phyloP scores from a whole-genome alignment of 2,888 invertebrate species.

The Nephrotoma guestfalica region DNA sequence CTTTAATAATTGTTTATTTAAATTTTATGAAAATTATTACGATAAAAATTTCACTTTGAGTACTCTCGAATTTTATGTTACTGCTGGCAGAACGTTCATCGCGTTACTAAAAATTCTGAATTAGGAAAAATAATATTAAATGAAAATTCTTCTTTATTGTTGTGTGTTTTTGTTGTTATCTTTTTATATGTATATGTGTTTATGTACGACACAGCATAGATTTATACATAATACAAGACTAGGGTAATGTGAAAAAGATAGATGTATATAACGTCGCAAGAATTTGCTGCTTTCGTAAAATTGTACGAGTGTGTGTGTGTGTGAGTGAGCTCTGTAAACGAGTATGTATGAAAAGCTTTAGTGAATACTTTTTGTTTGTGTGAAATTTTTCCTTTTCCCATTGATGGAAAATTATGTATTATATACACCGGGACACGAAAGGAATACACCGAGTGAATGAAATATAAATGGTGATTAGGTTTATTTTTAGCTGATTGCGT shows the following conservation, averaged over 20 bases:
- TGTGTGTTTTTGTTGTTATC: background rate
- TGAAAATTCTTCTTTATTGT: background rate
- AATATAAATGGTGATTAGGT: background rate
- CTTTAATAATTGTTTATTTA: background rate
- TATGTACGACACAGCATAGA: background rate
- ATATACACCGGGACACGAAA: no score
- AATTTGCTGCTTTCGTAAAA: background rate
- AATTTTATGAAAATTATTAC: background rate
- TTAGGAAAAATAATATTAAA: background rate
- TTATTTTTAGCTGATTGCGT: background rate
- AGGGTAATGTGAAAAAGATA: background rate
- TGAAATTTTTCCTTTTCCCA: background rate
- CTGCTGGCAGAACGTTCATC: background rate
- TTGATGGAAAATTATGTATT: background rate
- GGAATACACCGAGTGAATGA: background rate
- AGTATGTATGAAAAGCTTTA: background rate
- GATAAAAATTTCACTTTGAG: background rate
- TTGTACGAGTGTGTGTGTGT: background rate
- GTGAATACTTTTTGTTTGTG: background rate
- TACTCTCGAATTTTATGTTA: background rate
- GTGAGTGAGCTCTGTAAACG: no score
- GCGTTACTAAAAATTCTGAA: background rate
- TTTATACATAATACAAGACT: background rate
- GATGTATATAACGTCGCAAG: background rate
- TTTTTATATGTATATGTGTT: background rate